These are phyloP conservation scores for Argentina silus DNA, from an alignment of 2,797 vertebrate species.

Conservation along the genomic window DNA sequence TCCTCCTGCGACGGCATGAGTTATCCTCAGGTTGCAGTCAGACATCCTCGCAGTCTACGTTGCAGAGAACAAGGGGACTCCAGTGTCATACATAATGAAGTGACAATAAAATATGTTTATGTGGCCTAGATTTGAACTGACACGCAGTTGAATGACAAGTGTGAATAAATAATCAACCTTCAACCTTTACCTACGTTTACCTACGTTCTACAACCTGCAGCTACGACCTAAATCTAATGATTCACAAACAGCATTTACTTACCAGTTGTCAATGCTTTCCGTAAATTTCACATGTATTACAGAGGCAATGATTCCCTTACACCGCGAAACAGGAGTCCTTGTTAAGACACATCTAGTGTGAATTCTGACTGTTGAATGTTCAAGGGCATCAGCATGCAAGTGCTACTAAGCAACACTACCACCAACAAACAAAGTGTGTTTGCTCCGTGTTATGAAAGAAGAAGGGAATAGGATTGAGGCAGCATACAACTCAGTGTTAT, in stretches of 20 bases:
- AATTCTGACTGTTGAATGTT: not conserved
- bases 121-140: too few relatives aligned
- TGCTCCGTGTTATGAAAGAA: not conserved
- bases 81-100: not conserved
- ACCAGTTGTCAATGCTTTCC: not conserved
- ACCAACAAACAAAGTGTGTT: not conserved
- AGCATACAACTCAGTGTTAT: not conserved
- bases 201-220: too few relatives aligned
- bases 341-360: not conserved
- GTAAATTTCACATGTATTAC: not conserved
- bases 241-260: not conserved
- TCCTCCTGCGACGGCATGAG: not conserved
- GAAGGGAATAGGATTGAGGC: not conserved
- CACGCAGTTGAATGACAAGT: too few relatives aligned
- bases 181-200: too few relatives aligned
- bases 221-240: too few relatives aligned
- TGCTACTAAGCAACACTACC: slow-evolving; percentile 3
- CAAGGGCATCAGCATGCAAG: not conserved
- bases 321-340: not conserved
- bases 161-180: too few relatives aligned
- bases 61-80: too few relatives aligned
- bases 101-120: not conserved
- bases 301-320: not conserved
- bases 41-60: not conserved
- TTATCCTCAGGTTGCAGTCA: not conserved